These are phyloP conservation scores for Beris morrisii DNA, from an alignment of 2,888 invertebrate genomes.

Conservation along the genomic window DNA sequence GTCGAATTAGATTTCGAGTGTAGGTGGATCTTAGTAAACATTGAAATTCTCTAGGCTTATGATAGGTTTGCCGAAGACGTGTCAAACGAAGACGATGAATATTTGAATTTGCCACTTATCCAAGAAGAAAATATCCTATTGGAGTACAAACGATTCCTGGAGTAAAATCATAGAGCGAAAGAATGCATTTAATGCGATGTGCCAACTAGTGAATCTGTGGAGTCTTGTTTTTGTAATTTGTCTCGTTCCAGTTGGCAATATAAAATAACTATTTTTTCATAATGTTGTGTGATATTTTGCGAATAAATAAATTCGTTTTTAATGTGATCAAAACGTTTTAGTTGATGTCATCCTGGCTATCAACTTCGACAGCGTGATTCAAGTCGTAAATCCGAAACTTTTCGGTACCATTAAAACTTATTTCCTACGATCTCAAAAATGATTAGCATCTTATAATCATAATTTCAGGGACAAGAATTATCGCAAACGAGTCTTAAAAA, in stretches of 20 bases:
- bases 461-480: too few relatives aligned
- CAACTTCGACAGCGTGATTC: not conserved
- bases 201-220: too few relatives aligned
- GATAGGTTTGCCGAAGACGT: conserved; percentile 64
- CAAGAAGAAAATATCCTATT: conserved; percentile 70
- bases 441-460: too few relatives aligned
- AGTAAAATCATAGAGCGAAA: conserved; percentile 43
- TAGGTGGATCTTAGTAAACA: not conserved
- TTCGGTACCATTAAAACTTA: too few relatives aligned
- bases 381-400: too few relatives aligned
- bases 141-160: conserved; percentile 67
- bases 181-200: not conserved
- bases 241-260: too few relatives aligned
- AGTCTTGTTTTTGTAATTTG: not conserved
- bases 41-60: conserved; percentile 58
- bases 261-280: not conserved
- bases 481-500: too few relatives aligned
- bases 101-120: conserved; percentile 69
- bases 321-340: not conserved
- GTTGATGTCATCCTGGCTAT: not conserved
- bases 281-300: not conserved
- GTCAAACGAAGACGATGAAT: conserved; percentile 66
- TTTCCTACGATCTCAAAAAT: too few relatives aligned
- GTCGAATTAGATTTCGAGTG: not conserved
- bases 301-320: not conserved